phyloP scores from a whole-genome alignment of 2,113 vertebrate genomes.

The Apteryx mantelli region DNA sequence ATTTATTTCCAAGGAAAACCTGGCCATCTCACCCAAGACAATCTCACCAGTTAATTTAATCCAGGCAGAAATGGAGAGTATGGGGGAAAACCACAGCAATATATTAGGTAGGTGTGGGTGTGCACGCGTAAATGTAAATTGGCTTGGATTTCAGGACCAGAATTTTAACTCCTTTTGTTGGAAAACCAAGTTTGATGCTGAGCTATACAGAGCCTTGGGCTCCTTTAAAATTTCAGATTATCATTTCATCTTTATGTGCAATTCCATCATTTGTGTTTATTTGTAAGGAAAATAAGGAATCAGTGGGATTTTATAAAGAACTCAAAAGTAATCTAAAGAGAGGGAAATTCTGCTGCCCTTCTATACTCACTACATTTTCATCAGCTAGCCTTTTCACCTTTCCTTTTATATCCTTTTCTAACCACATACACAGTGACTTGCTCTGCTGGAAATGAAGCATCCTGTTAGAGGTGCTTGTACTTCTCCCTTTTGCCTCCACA shows the following conservation, averaged over 20 bases:
- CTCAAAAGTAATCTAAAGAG: not conserved
- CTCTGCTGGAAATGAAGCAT: not conserved
- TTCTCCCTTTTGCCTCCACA: not conserved
- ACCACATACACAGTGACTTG: not conserved
- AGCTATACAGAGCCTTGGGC: not conserved
- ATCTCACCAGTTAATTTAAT: not conserved
- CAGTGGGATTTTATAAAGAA: not conserved
- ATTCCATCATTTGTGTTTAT: not conserved
- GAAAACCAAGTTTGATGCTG: not conserved
- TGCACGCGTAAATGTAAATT: not conserved
- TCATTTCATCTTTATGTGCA: not conserved
- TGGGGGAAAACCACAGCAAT: accelerated
- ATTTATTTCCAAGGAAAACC: not conserved
- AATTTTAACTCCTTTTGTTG: not conserved
- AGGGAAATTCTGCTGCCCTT: not conserved
- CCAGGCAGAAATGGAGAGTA: accelerated
- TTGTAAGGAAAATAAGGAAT: not conserved
- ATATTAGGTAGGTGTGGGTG: not conserved
- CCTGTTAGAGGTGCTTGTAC: accelerated
- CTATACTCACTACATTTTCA: not conserved
- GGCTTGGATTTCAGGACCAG: not conserved
- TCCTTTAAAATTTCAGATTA: not conserved
- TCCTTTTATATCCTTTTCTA: not conserved
- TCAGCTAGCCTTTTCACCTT: not conserved
- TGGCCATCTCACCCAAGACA: not conserved